Base-by-base conservation (phyloP, 2,888 invertebrate species). In the Polydrusus pterygomalis region DNA sequence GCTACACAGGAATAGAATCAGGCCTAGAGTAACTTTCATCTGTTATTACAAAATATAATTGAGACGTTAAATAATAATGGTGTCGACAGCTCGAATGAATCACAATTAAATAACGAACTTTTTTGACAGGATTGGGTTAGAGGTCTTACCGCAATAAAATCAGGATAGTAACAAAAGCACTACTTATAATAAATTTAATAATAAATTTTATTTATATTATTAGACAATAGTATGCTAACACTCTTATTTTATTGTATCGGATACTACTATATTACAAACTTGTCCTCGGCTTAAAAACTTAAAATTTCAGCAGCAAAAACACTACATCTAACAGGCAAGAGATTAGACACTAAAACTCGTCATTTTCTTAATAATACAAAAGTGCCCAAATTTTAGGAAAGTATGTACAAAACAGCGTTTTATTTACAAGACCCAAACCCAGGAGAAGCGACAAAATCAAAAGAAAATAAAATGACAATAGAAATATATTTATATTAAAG, bases 401-500 rank as follows among this genome's bases (percentile, higher is more conserved):
- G 18, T 73, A 75, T 70, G 43, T 70, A 75, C 70, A 74, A 69
- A 25, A 63, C 62, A 64, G 64, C 43, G 13, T 38, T 49, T 64
- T 81, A 81, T 80, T 80, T 82, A 81, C 80, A 81, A 62, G 56
- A 78, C 60, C 74, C 71, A 73, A 75, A 63, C 72, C 71, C 74
- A 70, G 77, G 78, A 79, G 72, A 77, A 71, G 70, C 74, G 40
- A 73, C 49, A 76, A 64, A 78, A 80, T 81, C 78, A 79, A 82
- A 81, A 84, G 80, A 81, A 76, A 82, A 82, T 80, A 79, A 80
- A 84, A 83, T 84, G 83, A 85, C 82, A 86, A 84, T 84, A 85
- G 83, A 84, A 83, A 86, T 87, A 87, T 87, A 86, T 86, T 85
- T 87, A 84, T 85, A 85, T 84, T 84, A 86, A 85, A 84, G 85